A percentile compares a stretch with the other conserved stretches of the same genome.
These are phyloP conservation scores for Myotis vivesi DNA, from an alignment of 2,797 vertebrate species.

Conservation along the genomic window DNA sequence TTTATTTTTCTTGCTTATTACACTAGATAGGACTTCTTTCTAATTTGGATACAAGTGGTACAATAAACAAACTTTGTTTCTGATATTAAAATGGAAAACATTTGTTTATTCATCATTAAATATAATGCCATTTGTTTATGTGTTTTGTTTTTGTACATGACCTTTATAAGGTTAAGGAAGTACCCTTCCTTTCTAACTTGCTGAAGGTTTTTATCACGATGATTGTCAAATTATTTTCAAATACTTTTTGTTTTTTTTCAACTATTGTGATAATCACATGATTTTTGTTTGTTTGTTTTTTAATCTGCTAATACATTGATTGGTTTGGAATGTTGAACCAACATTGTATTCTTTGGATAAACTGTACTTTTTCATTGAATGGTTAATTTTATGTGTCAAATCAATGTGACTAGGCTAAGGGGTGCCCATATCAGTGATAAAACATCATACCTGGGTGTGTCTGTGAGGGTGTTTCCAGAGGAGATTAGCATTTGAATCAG, in stretches of 20 bases:
- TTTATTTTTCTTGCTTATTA: conserved; percentile 35
- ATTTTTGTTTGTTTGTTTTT: neutral
- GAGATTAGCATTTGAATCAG: neutral
- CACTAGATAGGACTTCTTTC: neutral
- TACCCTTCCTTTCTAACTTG: neutral
- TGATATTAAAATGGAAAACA: neutral
- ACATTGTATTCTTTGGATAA: neutral
- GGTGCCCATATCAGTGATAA: neutral
- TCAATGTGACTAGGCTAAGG: neutral
- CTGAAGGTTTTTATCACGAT: neutral
- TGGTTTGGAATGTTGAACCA: neutral
- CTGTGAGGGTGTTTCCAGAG: neutral
- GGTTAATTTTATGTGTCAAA: neutral
- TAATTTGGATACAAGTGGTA: neutral
- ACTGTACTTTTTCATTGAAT: neutral
- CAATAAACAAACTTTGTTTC: neutral
- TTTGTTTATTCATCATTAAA: neutral
- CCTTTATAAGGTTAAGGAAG: neutral
- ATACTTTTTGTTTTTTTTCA: neutral
- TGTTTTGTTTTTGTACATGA: neutral
- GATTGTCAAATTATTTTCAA: neutral
- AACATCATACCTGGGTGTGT: neutral
- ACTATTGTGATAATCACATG: neutral
- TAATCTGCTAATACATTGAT: neutral
- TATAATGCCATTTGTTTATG: neutral